A percentile compares a stretch with the other conserved stretches of the same genome.
These are phyloP conservation scores for Megastigmus dorsalis DNA, from an alignment of 2,888 invertebrate genomes.

Conservation along the genomic window DNA sequence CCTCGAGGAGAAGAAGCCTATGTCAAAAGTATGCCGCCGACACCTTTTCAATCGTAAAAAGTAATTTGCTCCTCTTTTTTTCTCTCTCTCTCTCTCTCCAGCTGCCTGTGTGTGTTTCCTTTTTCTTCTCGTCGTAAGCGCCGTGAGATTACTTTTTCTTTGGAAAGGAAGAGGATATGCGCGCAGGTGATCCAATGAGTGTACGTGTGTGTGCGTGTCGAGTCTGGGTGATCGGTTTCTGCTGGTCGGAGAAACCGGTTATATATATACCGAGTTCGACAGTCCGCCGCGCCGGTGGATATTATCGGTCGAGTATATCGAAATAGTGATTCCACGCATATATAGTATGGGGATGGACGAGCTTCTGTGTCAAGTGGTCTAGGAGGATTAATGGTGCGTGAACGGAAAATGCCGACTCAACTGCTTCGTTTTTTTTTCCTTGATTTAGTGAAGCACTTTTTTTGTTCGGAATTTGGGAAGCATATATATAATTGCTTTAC, in stretches of 20 bases:
- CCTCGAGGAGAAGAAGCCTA: too few relatives aligned
- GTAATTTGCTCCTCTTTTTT: background rate
- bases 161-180: background rate
- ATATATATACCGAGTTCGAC: background rate
- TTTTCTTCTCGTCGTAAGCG: background rate
- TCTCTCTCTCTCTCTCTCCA: background rate
- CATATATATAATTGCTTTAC: too few relatives aligned
- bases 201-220: too few relatives aligned
- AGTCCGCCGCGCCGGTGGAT: background rate
- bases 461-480: too few relatives aligned
- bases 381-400: too few relatives aligned
- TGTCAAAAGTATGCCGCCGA: constrained; percentile 24
- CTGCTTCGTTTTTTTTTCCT: too few relatives aligned
- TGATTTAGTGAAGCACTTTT: too few relatives aligned
- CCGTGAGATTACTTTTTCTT: background rate
- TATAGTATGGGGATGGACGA: too few relatives aligned
- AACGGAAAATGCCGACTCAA: too few relatives aligned
- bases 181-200: background rate
- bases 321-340: too few relatives aligned
- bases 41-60: constrained; percentile 14
- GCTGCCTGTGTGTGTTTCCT: background rate
- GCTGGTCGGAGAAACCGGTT: background rate
- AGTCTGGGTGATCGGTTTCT: too few relatives aligned
- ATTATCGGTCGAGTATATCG: background rate
- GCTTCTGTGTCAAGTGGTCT: too few relatives aligned